These are phyloP conservation scores for Rhinogobius similis DNA, from an alignment of 2,113 vertebrate genomes.

Conservation along the genomic window DNA sequence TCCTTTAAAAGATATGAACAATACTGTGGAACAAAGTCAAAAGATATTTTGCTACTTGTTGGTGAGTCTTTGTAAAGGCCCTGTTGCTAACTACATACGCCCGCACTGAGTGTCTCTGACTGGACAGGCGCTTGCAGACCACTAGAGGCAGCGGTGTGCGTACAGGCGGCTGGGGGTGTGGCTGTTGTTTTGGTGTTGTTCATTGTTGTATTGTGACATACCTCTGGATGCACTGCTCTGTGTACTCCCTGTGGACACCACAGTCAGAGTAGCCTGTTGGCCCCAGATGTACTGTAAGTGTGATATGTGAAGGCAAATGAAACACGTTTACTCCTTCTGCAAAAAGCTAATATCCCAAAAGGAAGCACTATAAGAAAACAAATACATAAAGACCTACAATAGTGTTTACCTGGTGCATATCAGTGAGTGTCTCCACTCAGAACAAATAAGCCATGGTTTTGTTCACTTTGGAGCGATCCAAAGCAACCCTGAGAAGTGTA, in stretches of 20 bases:
- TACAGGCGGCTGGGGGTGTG: slow-evolving; percentile 56
- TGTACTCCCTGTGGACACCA: slow-evolving; percentile 54
- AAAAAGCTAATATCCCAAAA: background rate
- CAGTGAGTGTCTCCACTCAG: background rate
- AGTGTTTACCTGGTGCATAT: background rate
- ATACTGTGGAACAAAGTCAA: slow-evolving; percentile 59
- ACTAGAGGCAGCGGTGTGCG: slow-evolving; percentile 65
- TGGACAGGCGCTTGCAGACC: slow-evolving; percentile 76
- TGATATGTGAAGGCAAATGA: background rate
- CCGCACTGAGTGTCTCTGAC: slow-evolving; percentile 12
- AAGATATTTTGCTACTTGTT: slow-evolving; percentile 61
- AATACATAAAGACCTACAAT: background rate
- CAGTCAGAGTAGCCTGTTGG: background rate
- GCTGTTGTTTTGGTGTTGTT: slow-evolving; percentile 43
- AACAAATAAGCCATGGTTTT: background rate
- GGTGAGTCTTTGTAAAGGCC: slow-evolving; percentile 55
- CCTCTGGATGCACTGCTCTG: slow-evolving; percentile 5
- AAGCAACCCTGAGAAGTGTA: too few species aligned
- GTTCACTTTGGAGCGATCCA: too few species aligned
- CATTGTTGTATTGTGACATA: slow-evolving; percentile 61
- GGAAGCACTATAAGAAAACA: background rate
- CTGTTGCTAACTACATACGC: slow-evolving; percentile 42
- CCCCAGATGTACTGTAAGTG: too few species aligned
- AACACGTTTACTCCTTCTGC: background rate
- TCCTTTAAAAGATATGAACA: slow-evolving; percentile 49